These are phyloP conservation scores for Tipula confusa DNA, from an alignment of 2,888 invertebrate species.

Conservation along the genomic window DNA sequence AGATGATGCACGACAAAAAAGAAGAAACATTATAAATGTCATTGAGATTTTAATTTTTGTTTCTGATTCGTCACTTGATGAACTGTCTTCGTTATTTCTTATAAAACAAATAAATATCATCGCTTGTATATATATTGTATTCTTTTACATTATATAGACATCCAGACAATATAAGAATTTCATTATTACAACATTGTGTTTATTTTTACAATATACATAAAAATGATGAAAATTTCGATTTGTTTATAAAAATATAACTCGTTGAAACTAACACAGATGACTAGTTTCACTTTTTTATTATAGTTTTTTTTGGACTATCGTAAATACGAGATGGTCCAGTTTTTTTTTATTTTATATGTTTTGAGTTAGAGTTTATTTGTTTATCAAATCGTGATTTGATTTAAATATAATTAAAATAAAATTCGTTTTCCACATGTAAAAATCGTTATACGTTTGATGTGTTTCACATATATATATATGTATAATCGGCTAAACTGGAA, in stretches of 20 bases:
- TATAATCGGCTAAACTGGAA: too few relatives aligned
- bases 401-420: background rate
- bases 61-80: background rate
- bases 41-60: background rate
- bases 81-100: background rate
- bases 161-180: background rate
- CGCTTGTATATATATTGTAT: background rate
- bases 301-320: background rate
- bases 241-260: background rate
- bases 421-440: background rate
- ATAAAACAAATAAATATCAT: too few relatives aligned
- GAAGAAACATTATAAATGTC: background rate
- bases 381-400: background rate
- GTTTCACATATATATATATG: background rate
- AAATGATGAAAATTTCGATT: background rate
- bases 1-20: background rate
- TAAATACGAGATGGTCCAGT: background rate
- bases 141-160: background rate
- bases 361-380: background rate
- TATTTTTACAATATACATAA: background rate
- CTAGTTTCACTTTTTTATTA: background rate
- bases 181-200: background rate
- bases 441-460: background rate
- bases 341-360: background rate
- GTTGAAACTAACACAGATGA: constrained; percentile 13